A percentile compares a stretch with the other conserved stretches of the same genome.
Evolutionary conservation across 2,888 invertebrate species (phyloP).

Genomic region (Lithophane socia): DNA sequence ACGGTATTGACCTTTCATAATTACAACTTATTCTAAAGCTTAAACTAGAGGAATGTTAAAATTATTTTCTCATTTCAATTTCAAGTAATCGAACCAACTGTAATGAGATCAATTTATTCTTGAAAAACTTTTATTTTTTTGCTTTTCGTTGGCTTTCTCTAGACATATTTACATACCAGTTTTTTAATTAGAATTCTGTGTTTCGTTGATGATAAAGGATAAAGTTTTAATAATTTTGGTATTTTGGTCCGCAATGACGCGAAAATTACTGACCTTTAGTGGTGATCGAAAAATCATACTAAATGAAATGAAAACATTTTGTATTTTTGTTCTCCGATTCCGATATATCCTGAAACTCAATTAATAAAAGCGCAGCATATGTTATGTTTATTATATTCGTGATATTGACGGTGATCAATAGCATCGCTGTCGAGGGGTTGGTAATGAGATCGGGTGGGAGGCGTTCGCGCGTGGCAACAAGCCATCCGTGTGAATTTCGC

Average conservation of each 20-base stretch:
- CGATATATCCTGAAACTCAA: constrained; percentile 32
- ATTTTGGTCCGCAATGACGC: not conserved
- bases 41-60: constrained; percentile 46
- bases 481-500: constrained; percentile 85
- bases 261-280: not conserved
- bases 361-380: constrained; percentile 65
- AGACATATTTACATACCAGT: constrained; percentile 43
- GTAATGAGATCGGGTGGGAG: constrained; percentile 84
- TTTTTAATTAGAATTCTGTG: constrained; percentile 38
- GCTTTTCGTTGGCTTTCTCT: constrained; percentile 30
- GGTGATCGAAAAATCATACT: not conserved
- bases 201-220: constrained; percentile 25
- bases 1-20: constrained; percentile 49
- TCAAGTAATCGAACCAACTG: constrained; percentile 50
- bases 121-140: constrained; percentile 43
- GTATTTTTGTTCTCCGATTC: not conserved
- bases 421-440: constrained; percentile 74
- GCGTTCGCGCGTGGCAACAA: constrained; percentile 86
- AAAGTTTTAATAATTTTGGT: constrained; percentile 18
- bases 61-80: constrained; percentile 56
- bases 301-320: constrained; percentile 4
- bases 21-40: constrained; percentile 45
- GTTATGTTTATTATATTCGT: constrained; percentile 72
- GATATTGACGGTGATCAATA: constrained; percentile 83
- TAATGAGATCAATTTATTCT: constrained; percentile 57